A percentile compares a stretch with the other conserved stretches of the same genome.
Conservation (phyloP, 1,140 invertebrate species). For the Drosophila lowei region DNA sequence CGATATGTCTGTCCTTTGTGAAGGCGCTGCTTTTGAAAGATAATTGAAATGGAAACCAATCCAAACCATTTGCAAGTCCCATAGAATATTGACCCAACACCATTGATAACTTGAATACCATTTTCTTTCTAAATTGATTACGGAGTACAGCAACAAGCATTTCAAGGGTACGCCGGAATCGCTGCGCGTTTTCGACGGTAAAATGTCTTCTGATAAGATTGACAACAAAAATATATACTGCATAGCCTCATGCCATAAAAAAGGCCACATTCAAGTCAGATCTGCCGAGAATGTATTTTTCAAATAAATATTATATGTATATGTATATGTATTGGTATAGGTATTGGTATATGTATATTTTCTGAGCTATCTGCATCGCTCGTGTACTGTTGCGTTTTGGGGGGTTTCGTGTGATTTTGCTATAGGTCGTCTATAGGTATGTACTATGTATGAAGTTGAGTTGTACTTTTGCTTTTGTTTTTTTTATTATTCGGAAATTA, state of each 20-base stretch:
- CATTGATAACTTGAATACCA: slow-evolving; percentile 59
- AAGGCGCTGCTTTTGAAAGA: neutral
- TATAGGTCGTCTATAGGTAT: slow-evolving; percentile 51
- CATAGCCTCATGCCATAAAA: slow-evolving; percentile 31
- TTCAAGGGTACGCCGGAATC: slow-evolving; percentile 67
- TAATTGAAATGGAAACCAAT: slow-evolving; percentile 19
- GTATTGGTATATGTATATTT: slow-evolving; percentile 20
- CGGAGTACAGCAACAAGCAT: slow-evolving; percentile 28
- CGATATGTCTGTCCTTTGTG: slow-evolving; percentile 9
- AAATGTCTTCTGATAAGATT: slow-evolving; percentile 72
- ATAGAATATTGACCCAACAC: slow-evolving; percentile 51
- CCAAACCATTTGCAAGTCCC: slow-evolving; percentile 23
- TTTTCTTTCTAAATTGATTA: slow-evolving; percentile 35
- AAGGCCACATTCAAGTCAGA: slow-evolving; percentile 42
- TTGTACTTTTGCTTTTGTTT: slow-evolving; percentile 28
- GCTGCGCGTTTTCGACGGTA: slow-evolving; percentile 31
- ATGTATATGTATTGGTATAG: neutral
- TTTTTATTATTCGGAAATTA: slow-evolving; percentile 57
- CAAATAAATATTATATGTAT: neutral
- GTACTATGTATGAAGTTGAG: slow-evolving; percentile 32
- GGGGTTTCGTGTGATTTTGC: slow-evolving; percentile 62
- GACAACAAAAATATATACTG: slow-evolving; percentile 69
- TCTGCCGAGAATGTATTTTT: slow-evolving; percentile 13
- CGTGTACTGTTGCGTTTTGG: slow-evolving; percentile 67
- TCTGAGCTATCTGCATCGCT: slow-evolving; percentile 64